Evolutionary conservation across 2,113 vertebrate species (phyloP).

Genomic region (Stegastes partitus): DNA sequence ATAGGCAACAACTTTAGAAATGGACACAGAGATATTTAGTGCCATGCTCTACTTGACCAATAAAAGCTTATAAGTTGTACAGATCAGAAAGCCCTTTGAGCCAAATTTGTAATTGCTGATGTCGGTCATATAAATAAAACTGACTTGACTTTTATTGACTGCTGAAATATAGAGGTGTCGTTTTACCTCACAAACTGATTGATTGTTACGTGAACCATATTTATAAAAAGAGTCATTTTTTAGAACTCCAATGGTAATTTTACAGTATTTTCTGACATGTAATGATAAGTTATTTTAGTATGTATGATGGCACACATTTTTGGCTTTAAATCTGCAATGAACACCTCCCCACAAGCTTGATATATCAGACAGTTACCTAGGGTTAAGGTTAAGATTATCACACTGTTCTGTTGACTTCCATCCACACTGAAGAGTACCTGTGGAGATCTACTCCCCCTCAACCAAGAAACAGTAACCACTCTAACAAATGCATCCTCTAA

Average conservation of each 20-base stretch:
- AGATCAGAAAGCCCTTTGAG: not conserved
- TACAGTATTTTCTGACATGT: not conserved
- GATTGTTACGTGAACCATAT: too few relatives aligned
- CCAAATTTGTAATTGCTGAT: not conserved
- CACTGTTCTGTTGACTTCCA: not conserved
- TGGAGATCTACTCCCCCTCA: conserved; percentile 40
- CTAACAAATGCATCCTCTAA: conserved; percentile 55
- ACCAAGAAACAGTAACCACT: conserved; percentile 44
- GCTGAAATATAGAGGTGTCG: too few relatives aligned
- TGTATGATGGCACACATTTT: not conserved
- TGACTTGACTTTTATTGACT: not conserved
- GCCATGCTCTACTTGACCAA: not conserved
- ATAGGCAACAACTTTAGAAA: conserved; percentile 31
- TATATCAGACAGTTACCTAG: too few relatives aligned
- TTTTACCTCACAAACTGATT: not conserved
- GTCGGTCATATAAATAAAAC: not conserved
- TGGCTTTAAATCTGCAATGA: conserved; percentile 24
- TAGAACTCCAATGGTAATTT: not conserved
- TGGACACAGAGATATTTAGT: conserved; percentile 7
- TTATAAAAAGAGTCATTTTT: not conserved
- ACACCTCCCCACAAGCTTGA: not conserved
- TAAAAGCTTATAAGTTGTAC: too few relatives aligned
- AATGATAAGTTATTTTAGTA: not conserved
- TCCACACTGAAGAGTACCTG: not conserved
- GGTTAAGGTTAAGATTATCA: not conserved